A percentile compares a stretch with the other conserved stretches of the same genome.
These are phyloP conservation scores for Fragum sueziense DNA, from an alignment of 2,888 invertebrate species.

Conservation along the genomic window DNA sequence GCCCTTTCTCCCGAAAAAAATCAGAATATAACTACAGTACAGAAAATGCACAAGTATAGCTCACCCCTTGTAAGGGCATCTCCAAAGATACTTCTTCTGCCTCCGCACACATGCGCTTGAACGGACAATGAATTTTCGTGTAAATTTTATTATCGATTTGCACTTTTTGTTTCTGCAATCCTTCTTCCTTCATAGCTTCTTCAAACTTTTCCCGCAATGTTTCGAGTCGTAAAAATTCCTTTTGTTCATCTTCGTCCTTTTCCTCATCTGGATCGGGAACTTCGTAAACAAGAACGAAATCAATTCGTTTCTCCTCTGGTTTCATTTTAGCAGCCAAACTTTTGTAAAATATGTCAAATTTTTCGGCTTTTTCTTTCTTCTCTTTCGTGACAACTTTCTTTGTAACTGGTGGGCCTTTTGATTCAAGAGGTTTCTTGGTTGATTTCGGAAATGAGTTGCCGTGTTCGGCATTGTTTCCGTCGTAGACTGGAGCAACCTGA, in stretches of 20 bases:
- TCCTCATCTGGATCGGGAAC: slow-evolving; percentile 40
- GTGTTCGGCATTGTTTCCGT: not conserved
- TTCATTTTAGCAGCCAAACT: slow-evolving; percentile 50
- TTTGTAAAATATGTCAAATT: slow-evolving; percentile 66
- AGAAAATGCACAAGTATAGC: slow-evolving; percentile 15
- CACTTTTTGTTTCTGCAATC: slow-evolving; percentile 70
- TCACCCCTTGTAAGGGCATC: slow-evolving; percentile 81
- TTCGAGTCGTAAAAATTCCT: slow-evolving; percentile 39
- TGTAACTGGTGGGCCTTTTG: not conserved
- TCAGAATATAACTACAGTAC: too few species aligned
- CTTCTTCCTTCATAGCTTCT: slow-evolving; percentile 69
- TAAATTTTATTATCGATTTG: slow-evolving; percentile 64
- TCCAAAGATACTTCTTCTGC: slow-evolving; percentile 80
- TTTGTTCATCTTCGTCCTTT: slow-evolving; percentile 38
- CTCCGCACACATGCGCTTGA: slow-evolving; percentile 78
- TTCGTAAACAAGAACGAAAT: slow-evolving; percentile 77
- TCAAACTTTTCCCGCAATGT: slow-evolving; percentile 70
- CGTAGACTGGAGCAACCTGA: slow-evolving; percentile 7
- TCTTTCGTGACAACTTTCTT: slow-evolving; percentile 22
- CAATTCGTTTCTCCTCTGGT: slow-evolving; percentile 76
- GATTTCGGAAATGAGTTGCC: not conserved
- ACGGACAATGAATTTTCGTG: slow-evolving; percentile 78
- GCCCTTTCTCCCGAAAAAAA: too few species aligned
- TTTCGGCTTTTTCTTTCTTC: slow-evolving; percentile 38
- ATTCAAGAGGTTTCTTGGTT: not conserved